These are phyloP conservation scores for Zaprionus camerounensis DNA, from an alignment of 1,140 invertebrate species.

Conservation along the genomic window DNA sequence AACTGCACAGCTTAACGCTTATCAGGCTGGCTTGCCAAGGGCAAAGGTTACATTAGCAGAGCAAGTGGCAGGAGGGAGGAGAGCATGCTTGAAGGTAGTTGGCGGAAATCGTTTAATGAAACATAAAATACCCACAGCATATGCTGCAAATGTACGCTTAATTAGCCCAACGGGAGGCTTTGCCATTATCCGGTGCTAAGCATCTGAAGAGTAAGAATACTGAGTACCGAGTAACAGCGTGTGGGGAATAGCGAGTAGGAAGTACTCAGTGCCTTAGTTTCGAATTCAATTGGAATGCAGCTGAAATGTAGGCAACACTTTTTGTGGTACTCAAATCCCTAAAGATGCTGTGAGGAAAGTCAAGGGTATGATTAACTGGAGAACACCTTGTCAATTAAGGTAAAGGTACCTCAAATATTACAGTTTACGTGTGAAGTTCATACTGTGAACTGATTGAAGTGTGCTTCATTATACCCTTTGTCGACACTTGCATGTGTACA, in stretches of 20 bases:
- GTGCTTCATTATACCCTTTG: neutral
- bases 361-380: neutral
- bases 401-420: neutral
- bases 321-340: conserved; percentile 16
- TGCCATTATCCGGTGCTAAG: conserved; percentile 34
- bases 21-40: conserved; percentile 26
- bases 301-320: conserved; percentile 45
- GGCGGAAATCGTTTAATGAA: conserved; percentile 39
- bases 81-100: conserved; percentile 10
- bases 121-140: conserved; percentile 42
- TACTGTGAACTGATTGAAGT: neutral
- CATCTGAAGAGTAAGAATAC: conserved; percentile 1
- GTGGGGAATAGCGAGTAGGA: neutral
- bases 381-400: neutral
- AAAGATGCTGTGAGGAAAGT: neutral
- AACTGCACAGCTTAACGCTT: conserved; percentile 6
- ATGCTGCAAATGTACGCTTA: conserved; percentile 57
- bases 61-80: neutral
- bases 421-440: neutral
- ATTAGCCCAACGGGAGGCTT: conserved; percentile 55
- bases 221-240: neutral
- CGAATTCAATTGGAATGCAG: neutral
- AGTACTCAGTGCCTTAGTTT: neutral
- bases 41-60: conserved; percentile 34
- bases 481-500: neutral